Percentiles rank a stretch among this genome's conserved stretches.
Conservation (phyloP, 2,113 vertebrate species). For the Archilochus colubris region DNA sequence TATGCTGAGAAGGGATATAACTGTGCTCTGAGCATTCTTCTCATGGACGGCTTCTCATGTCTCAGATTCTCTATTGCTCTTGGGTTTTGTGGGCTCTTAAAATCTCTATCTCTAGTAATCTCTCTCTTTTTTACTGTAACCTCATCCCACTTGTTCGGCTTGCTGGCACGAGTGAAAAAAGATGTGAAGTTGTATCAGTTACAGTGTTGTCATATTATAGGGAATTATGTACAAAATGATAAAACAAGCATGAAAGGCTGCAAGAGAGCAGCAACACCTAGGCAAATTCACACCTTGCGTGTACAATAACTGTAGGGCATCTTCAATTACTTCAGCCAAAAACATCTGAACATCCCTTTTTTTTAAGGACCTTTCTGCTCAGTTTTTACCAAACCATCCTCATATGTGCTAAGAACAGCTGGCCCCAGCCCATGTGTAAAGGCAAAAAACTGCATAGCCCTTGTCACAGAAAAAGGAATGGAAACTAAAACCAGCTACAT, state of each 20-base stretch:
- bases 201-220: neutral
- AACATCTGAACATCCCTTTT: neutral
- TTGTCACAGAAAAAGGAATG: neutral
- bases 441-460: neutral
- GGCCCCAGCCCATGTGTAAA: neutral
- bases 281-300: neutral
- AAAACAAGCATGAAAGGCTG: slow-evolving; percentile 20
- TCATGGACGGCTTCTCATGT: neutral
- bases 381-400: neutral
- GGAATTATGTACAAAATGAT: neutral
- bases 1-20: neutral
- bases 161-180: neutral
- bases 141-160: slow-evolving; percentile 35
- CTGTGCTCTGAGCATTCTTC: neutral
- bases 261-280: slow-evolving; percentile 10
- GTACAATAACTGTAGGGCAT: neutral
- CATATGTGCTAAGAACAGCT: neutral
- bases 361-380: neutral
- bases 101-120: neutral
- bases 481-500: neutral
- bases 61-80: slow-evolving; percentile 8
- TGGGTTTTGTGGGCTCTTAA: slow-evolving; percentile 13
- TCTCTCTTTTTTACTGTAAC: slow-evolving; percentile 36
- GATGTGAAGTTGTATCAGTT: neutral
- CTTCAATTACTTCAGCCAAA: neutral